These are phyloP conservation scores for Drosophila paulistorum DNA, from an alignment of 1,140 invertebrate genomes.

Conservation along the genomic window DNA sequence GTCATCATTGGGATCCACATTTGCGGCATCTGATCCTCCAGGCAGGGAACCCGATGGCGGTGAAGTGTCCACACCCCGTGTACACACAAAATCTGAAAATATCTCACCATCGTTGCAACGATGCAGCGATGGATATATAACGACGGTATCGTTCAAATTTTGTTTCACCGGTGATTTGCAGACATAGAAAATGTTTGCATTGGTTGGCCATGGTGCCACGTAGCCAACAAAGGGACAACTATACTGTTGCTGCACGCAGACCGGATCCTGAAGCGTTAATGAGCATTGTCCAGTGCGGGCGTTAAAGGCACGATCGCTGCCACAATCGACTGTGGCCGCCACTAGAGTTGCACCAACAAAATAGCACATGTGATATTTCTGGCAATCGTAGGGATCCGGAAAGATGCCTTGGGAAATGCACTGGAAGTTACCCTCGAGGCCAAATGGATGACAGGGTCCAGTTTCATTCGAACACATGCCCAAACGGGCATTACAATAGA, in stretches of 20 bases:
- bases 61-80: slow-evolving; percentile 12
- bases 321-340: slow-evolving; percentile 73
- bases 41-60: slow-evolving; percentile 2
- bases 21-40: background rate
- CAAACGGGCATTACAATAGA: slow-evolving; percentile 71
- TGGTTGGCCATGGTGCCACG: slow-evolving; percentile 71
- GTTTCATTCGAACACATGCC: slow-evolving; percentile 72
- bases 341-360: slow-evolving; percentile 69
- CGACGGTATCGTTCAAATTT: slow-evolving; percentile 61
- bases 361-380: slow-evolving; percentile 82
- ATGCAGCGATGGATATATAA: slow-evolving; percentile 79
- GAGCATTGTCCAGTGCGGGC: slow-evolving; percentile 75
- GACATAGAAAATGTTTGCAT: slow-evolving; percentile 81
- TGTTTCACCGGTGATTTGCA: slow-evolving; percentile 81
- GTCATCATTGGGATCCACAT: slow-evolving; percentile 55
- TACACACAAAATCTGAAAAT: slow-evolving; percentile 67
- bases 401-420: slow-evolving; percentile 82
- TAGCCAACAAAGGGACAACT: slow-evolving; percentile 69
- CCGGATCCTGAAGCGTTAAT: slow-evolving; percentile 50
- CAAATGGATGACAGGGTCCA: slow-evolving; percentile 79
- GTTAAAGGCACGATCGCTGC: slow-evolving; percentile 72
- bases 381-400: slow-evolving; percentile 82
- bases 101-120: slow-evolving; percentile 77
- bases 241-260: slow-evolving; percentile 66
- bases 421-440: slow-evolving; percentile 75